Evolutionary conservation across 2,797 vertebrate species (phyloP).

Genomic region (Bufotes viridis): DNA sequence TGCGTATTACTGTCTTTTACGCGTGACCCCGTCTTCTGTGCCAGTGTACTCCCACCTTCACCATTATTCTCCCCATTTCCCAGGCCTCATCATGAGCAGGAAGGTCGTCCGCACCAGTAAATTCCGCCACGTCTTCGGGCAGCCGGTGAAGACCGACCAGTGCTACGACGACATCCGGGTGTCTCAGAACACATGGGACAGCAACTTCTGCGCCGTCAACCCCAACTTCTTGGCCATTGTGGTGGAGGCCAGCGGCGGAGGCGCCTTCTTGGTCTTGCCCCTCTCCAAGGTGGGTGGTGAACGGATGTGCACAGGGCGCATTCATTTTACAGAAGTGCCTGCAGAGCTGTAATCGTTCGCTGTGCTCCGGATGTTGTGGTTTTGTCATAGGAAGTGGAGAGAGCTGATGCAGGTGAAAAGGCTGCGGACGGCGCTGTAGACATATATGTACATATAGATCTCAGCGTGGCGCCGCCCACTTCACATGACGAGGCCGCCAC

Average conservation of each 20-base stretch:
- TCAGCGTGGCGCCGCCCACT: background rate
- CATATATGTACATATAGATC: slow-evolving; percentile 26
- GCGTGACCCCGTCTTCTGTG: background rate
- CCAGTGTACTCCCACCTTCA: background rate
- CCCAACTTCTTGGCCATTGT: slow-evolving; percentile 93
- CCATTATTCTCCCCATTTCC: background rate
- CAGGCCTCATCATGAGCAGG: slow-evolving; percentile 79
- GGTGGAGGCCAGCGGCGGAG: slow-evolving; percentile 90
- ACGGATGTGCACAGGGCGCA: background rate
- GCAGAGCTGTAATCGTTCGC: background rate
- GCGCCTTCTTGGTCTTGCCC: slow-evolving; percentile 89
- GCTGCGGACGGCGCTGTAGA: background rate
- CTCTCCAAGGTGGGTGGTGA: slow-evolving; percentile 80
- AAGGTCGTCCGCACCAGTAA: slow-evolving; percentile 90
- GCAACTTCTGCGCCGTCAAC: slow-evolving; percentile 90
- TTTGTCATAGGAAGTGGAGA: slow-evolving; percentile 35
- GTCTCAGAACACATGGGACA: slow-evolving; percentile 95
- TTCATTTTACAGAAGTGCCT: background rate
- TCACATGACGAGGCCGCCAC: background rate
- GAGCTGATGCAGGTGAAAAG: slow-evolving; percentile 29
- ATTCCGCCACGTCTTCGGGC: slow-evolving; percentile 92
- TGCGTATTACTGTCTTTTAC: background rate
- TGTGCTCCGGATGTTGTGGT: slow-evolving; percentile 40
- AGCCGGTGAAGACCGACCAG: slow-evolving; percentile 86
- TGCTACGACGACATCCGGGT: slow-evolving; percentile 93